Conservation (phyloP, 2,113 vertebrate species). For the Semnopithecus entellus region DNA sequence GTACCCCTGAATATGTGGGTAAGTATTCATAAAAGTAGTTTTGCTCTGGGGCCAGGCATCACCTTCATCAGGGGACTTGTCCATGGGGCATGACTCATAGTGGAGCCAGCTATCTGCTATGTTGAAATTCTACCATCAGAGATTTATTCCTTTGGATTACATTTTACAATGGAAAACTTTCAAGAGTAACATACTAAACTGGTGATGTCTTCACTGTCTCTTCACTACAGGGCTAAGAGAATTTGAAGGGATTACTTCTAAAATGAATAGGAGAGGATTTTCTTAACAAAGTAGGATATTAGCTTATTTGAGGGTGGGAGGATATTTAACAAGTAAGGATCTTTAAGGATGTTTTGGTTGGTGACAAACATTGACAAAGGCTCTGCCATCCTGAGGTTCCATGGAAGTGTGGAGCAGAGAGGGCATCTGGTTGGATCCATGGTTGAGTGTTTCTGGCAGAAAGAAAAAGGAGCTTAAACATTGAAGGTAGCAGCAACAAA, state of each 20-base stretch:
- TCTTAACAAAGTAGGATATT: neutral
- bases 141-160: neutral
- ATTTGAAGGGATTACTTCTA: neutral
- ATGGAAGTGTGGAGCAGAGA: too few species aligned
- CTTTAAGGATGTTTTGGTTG: neutral
- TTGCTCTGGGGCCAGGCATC: neutral
- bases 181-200: neutral
- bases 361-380: neutral
- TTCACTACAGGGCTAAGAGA: neutral
- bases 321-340: neutral
- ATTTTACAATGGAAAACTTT: neutral
- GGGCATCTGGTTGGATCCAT: neutral
- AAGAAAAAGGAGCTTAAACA: neutral
- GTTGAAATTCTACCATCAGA: neutral
- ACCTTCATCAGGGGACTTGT: neutral
- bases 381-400: neutral
- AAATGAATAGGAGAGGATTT: neutral
- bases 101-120: neutral
- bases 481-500: neutral
- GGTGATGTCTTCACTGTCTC: neutral
- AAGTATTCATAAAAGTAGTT: conserved; percentile 74
- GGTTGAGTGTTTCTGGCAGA: neutral
- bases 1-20: conserved; percentile 98
- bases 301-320: neutral
- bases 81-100: neutral